Percentiles rank a stretch among this genome's conserved stretches.
Evolutionary conservation across 2,797 vertebrate genomes (phyloP).

Genomic region (Manis crassicaudata): DNA sequence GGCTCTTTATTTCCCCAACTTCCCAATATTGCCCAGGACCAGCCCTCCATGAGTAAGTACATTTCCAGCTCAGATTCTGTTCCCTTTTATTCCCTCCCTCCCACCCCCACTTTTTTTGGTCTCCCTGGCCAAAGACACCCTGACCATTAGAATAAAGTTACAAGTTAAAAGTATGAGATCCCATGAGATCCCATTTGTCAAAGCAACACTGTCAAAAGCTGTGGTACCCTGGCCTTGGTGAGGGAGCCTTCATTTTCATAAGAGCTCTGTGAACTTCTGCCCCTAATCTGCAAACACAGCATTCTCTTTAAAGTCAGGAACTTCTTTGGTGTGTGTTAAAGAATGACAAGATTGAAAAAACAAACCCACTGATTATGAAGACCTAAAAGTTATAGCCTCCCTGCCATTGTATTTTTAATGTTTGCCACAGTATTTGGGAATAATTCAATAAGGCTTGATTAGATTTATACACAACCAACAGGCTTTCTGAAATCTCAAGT

Average conservation of each 20-base stretch:
- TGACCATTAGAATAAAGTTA: constrained; percentile 1
- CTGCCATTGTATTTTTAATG: constrained; percentile 37
- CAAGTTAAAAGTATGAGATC: not conserved
- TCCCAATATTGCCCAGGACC: not conserved
- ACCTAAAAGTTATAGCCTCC: not conserved
- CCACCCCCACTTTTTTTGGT: not conserved
- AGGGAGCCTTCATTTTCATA: not conserved
- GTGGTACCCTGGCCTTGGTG: not conserved
- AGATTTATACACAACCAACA: constrained; percentile 35
- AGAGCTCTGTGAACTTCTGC: not conserved
- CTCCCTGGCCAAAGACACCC: not conserved
- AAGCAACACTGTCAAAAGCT: constrained; percentile 12
- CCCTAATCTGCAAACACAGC: not conserved
- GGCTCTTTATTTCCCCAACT: not conserved
- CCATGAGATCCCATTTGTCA: not conserved
- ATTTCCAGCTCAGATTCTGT: not conserved
- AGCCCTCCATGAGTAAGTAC: not conserved
- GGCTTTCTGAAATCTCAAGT: constrained; percentile 55
- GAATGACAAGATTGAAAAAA: not conserved
- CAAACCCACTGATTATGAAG: not conserved
- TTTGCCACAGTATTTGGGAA: constrained; percentile 37
- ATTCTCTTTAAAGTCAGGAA: not conserved
- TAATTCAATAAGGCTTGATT: constrained; percentile 41
- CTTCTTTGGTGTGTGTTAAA: constrained; percentile 3
- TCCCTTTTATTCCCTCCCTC: not conserved